A percentile compares a stretch with the other conserved stretches of the same genome.
These are phyloP conservation scores for Panurus biarmicus DNA, from an alignment of 2,113 vertebrate genomes.

Conservation along the genomic window DNA sequence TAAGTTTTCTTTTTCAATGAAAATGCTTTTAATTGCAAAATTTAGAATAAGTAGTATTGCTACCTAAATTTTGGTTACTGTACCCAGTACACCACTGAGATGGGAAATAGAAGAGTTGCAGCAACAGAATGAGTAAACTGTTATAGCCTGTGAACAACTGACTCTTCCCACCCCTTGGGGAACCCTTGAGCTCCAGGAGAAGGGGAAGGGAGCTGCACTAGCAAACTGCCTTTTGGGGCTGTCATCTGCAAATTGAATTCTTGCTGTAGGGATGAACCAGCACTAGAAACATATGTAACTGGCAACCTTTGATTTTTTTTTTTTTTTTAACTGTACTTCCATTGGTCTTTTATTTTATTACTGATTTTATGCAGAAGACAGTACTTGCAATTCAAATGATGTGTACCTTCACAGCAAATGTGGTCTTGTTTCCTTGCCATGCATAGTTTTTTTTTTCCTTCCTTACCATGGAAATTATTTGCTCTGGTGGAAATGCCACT, in stretches of 20 bases:
- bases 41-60: background rate
- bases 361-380: background rate
- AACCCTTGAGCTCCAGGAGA: background rate
- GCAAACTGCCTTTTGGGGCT: background rate
- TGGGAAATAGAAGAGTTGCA: background rate
- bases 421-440: background rate
- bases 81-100: background rate
- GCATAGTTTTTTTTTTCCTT: background rate
- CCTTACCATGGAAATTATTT: background rate
- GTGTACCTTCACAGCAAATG: background rate
- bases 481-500: background rate
- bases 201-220: background rate
- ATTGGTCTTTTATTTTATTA: background rate
- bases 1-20: background rate
- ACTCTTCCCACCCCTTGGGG: background rate
- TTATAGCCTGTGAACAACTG: background rate
- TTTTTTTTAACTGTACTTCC: background rate
- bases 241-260: conserved; percentile 7
- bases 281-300: background rate
- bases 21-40: background rate
- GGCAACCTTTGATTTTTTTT: background rate
- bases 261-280: conserved; percentile 17
- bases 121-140: background rate
- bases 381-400: background rate
- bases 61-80: background rate